These are phyloP conservation scores for Apantesis nais DNA, from an alignment of 2,888 invertebrate genomes.

Conservation along the genomic window DNA sequence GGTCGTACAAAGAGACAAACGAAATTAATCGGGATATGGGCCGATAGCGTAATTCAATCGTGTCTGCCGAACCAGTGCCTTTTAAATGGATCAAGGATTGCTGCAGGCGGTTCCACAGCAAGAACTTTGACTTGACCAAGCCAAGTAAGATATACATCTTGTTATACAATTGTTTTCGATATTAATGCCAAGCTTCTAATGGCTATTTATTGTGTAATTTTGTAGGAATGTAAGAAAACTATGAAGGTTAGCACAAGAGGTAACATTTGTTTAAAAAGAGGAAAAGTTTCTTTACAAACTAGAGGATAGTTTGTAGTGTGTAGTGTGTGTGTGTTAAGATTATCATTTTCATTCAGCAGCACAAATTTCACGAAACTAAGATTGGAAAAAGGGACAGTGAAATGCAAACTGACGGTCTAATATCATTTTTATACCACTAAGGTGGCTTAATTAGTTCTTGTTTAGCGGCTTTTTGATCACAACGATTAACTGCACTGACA, in stretches of 20 bases:
- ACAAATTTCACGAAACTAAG: too few relatives aligned
- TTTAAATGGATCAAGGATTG: conserved; percentile 60
- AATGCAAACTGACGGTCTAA: too few relatives aligned
- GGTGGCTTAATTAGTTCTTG: background rate
- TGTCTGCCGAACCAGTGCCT: conserved; percentile 57
- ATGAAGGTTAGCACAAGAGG: background rate
- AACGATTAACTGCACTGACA: background rate
- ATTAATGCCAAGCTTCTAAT: background rate
- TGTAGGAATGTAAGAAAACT: background rate
- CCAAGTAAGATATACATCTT: conserved; percentile 6
- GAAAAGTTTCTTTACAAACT: background rate
- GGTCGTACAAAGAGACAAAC: conserved; percentile 79
- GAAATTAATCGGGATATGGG: conserved; percentile 82
- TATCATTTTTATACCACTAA: background rate
- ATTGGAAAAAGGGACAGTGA: too few relatives aligned
- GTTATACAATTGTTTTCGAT: background rate
- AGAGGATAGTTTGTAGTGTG: too few relatives aligned
- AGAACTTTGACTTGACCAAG: conserved; percentile 34
- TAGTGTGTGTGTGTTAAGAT: background rate
- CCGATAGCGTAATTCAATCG: conserved; percentile 76
- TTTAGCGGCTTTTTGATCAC: too few relatives aligned
- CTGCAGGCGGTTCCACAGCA: conserved; percentile 43
- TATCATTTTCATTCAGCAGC: background rate
- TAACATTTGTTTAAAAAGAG: background rate
- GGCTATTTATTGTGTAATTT: background rate